Evolutionary conservation across 1,140 invertebrate genomes (phyloP), one percentile per base, ranked within the genome.

Genomic region (Rhopalosiphum padi): DNA sequence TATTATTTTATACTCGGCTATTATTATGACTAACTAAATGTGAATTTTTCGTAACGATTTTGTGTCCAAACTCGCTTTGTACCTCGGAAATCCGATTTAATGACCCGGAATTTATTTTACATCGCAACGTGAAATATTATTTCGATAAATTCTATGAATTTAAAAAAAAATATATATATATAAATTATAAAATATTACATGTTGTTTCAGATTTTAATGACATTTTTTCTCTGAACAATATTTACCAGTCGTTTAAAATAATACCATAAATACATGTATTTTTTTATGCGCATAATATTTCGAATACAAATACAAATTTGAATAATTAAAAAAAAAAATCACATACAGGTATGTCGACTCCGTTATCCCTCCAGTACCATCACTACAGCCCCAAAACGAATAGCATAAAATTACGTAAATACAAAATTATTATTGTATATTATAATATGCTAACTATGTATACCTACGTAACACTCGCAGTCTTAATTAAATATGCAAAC

Each of bases 391-490:
- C 11, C n/a, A n/a, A n/a, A n/a, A 18, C 30, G 15, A 77, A 7
- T 35, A 4, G 15, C n/a, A 77, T 30, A 77, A 5, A 77, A 77
- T 77, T 77, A 77, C 60, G n/a, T n/a, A 5, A 77, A 77, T 77
- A 77, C 60, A n/a, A 77, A 68, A 77, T 68, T 68, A 68, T 68
- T 68, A 68, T 68, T 77, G 60, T 77, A 30, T 77, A n/a, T 77
- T n/a, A n/a, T 77, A 77, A n/a, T 77, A 77, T 77, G 60, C 60
- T n/a, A 77, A 77, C 60, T 77, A 77, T 30, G 60, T 77, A n/a
- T n/a, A 77, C 60, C 30, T 77, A 77, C 60, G 60, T 77, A 77
- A 18, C 30, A 35, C n/a, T 77, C 15, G 1, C 60, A 77, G n/a
- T 77, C 60, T 77, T 77, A 15, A 77, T 77, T 77, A n/a, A 77